Conservation (phyloP, 2,888 invertebrate genomes). For the Drosophila prolongata region DNA sequence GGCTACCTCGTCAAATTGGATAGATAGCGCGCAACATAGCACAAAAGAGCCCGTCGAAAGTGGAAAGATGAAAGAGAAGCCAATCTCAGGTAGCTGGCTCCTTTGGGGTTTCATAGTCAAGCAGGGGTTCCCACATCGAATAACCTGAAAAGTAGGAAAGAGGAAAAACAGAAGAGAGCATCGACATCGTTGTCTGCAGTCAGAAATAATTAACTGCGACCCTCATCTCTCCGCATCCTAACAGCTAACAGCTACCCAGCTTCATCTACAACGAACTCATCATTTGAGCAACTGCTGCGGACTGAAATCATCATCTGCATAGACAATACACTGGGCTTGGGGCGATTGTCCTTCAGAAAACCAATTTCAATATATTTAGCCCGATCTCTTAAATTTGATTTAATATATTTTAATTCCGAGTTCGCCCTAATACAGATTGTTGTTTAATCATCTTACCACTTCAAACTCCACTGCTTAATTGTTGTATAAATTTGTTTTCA, state of each 20-base stretch:
- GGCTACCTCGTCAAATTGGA: conserved; percentile 52
- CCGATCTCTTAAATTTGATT: not conserved
- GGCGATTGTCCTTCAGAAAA: conserved; percentile 8
- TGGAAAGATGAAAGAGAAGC: conserved; percentile 12
- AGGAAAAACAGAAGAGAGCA: conserved; percentile 2
- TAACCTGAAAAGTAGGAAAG: conserved; percentile 52
- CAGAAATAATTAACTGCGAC: conserved; percentile 70
- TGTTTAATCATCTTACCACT: no score
- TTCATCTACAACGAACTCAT: conserved; percentile 22
- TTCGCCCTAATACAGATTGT: not conserved
- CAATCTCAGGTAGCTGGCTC: conserved; percentile 40
- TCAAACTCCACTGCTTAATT: no score
- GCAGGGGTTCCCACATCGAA: conserved; percentile 53
- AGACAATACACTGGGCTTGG: not conserved
- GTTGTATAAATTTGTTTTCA: not conserved
- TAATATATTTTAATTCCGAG: not conserved
- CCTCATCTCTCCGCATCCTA: conserved; percentile 8
- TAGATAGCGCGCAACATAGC: conserved; percentile 47
- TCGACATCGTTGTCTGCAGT: conserved; percentile 47
- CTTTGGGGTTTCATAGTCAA: conserved; percentile 14
- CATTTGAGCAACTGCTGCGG: conserved; percentile 48
- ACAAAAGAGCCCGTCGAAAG: conserved; percentile 1
- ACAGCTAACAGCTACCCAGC: not conserved
- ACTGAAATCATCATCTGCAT: conserved; percentile 59
- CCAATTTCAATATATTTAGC: not conserved